Evolutionary conservation across 2,113 vertebrate species (phyloP), one percentile per base, ranked within the genome.

Genomic region (Esox niger): DNA sequence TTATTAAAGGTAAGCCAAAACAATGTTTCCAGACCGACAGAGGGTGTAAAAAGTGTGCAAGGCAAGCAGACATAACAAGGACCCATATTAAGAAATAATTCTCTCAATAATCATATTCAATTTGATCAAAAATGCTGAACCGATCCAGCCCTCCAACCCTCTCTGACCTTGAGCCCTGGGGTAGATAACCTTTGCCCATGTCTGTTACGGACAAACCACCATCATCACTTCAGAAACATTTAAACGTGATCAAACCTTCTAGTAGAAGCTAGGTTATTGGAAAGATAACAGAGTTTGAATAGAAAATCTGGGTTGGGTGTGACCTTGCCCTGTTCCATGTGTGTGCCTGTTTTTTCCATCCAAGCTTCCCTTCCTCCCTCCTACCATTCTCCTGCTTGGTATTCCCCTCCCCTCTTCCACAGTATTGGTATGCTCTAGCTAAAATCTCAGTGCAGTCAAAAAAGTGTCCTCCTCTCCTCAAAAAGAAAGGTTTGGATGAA

Each of bases 401-500:
- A 58, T 69, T 30, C 27, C 30, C 30, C 63, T 72, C 70, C 71
- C 72, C 32, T 68, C 26, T 77, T 75, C 31, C 70, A 89, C 73
- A 29, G 38, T n/a, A n/a, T 33, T 32, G 25, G 57, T 54, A 43
- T 75, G 20, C 46, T 71, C 77, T 29, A 38, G n/a, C 60, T 71
- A 75, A 83, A 78, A 68, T 52, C 70, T 78, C 20, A 70, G 58
- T 79, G 69, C 66, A 21, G n/a, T 57, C n/a, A 52, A 23, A 52
- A 0, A 49, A 52, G n/a, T 52, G 47, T 52, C n/a, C 20, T 52
- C 47, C 47, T 52, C 47, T 23, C 47, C 47, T 52, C 47, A 52
- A 6, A 23, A 59, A 10, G 6, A 11, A 31, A 21, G 73, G 79
- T 81, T 81, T 88, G 82, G 78, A 79, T 79, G 80, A 80, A 84